phyloP scores from a whole-genome alignment of 2,888 invertebrate genomes.

The Hypolimnas misippus region DNA sequence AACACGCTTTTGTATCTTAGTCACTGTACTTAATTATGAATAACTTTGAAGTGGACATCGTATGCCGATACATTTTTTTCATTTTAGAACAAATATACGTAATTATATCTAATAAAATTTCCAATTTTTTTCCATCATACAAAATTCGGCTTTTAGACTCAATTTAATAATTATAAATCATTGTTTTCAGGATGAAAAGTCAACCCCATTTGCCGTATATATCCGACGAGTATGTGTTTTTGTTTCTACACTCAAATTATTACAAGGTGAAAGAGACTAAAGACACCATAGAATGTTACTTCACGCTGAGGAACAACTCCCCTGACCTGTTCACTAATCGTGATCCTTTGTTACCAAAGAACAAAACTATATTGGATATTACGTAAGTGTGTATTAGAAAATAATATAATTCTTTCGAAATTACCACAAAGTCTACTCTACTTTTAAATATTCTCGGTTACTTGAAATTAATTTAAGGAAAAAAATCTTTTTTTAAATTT shows the following conservation, averaged over 20 bases:
- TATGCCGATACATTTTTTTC: too few relatives aligned
- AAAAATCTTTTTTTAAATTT: too few relatives aligned
- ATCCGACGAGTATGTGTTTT: conserved; percentile 85
- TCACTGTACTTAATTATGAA: too few relatives aligned
- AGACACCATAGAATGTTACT: conserved; percentile 80
- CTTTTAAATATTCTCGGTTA: too few relatives aligned
- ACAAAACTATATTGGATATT: conserved; percentile 82
- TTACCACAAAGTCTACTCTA: too few relatives aligned
- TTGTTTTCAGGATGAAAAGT: conserved; percentile 82
- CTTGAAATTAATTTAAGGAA: too few relatives aligned
- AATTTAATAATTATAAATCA: neutral
- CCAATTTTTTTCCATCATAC: neutral
- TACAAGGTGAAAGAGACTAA: conserved; percentile 77
- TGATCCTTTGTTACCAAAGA: conserved; percentile 77
- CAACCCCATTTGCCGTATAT: conserved; percentile 85
- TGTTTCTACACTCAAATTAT: conserved; percentile 86
- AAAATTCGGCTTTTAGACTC: too few relatives aligned
- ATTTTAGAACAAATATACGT: too few relatives aligned
- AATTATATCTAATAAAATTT: too few relatives aligned
- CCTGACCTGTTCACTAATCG: conserved; percentile 85
- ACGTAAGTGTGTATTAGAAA: conserved; percentile 78
- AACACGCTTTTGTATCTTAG: too few relatives aligned
- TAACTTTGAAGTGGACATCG: too few relatives aligned
- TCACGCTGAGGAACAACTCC: conserved; percentile 83
- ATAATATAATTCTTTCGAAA: neutral